Evolutionary conservation across 2,888 invertebrate genomes (phyloP), one percentile per base, ranked within the genome.

Genomic region (Pantelozetes paolii): DNA sequence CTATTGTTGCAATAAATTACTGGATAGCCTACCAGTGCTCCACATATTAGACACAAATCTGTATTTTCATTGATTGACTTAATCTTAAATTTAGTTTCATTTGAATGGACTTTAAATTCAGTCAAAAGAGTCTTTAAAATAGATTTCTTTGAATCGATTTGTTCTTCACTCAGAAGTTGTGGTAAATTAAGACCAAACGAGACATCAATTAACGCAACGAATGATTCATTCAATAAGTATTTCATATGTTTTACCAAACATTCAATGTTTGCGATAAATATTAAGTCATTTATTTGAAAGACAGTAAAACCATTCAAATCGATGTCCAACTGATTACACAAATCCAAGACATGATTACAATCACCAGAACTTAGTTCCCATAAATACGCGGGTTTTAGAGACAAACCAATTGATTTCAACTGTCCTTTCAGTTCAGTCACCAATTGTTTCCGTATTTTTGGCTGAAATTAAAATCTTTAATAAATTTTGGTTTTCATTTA

Each of bases 11-110:
- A 54, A 45, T 71, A 71, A n/a, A 74, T 70, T 8, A 74, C 13
- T 11, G 74, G 74, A 62, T 74, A 74, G 26, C 74, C 74, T 9
- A 74, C 36, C 8, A 74, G 26, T 30, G 70, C 36, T 9, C 74
- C 74, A 36, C 50, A 42, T 11, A 74, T 62, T 2, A 70, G 40
- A 62, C 74, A 74, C 45, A 70, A 9, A 23, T 74, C 74, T 1
- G 5, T 20, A 1, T 13, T 6, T 3, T 40, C 67, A 67, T 23
- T 30, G 13, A 36, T 67, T 20, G 32, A 40, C 13, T 20, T 9
- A 9, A 67, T 67, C 42, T 5, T 40, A 9, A 36, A 20, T 2
- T 67, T 42, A 18, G n/a, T 23, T 32, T 42, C 20, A 2, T 2
- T 67, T 40, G 36, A 36, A 67, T 42, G n/a, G 1, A 67, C 13